These are phyloP conservation scores for Campylomormyrus numenius DNA, from an alignment of 2,113 vertebrate genomes.

Conservation along the genomic window DNA sequence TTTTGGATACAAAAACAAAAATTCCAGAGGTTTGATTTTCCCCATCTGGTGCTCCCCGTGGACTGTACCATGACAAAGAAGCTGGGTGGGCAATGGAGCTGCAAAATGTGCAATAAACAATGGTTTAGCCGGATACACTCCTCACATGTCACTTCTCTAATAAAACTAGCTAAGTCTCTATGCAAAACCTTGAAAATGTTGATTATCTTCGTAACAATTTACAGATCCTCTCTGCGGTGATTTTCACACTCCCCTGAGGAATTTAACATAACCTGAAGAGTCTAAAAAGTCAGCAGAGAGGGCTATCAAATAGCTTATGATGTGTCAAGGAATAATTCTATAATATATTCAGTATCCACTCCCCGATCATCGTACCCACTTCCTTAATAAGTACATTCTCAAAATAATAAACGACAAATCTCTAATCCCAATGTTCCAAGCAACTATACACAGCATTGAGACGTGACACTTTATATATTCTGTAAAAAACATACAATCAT, in stretches of 20 bases:
- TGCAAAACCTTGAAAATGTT: conserved; percentile 5
- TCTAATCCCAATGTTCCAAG: conserved; percentile 47
- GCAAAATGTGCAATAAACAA: conserved; percentile 7
- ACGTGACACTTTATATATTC: conserved; percentile 46
- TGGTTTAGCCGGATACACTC: conserved; percentile 9
- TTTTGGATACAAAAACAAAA: neutral
- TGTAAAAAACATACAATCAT: conserved; percentile 66
- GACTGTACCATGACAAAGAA: neutral
- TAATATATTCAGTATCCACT: conserved; percentile 12
- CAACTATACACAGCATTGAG: conserved; percentile 52
- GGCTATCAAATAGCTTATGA: conserved; percentile 13
- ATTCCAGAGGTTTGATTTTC: neutral
- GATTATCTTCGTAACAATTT: neutral
- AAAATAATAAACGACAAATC: conserved; percentile 11
- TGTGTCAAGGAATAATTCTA: conserved; percentile 6
- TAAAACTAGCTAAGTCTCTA: neutral
- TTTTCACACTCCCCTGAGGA: neutral
- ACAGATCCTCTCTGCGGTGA: neutral
- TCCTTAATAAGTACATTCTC: conserved; percentile 22
- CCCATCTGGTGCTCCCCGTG: neutral
- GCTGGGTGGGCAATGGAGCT: neutral
- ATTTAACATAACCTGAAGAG: neutral
- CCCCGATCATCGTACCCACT: neutral
- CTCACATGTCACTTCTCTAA: conserved; percentile 1
- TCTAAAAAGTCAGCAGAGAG: conserved; percentile 25